Conservation (phyloP, 2,797 vertebrate species). For the Sebastes vulpes region DNA sequence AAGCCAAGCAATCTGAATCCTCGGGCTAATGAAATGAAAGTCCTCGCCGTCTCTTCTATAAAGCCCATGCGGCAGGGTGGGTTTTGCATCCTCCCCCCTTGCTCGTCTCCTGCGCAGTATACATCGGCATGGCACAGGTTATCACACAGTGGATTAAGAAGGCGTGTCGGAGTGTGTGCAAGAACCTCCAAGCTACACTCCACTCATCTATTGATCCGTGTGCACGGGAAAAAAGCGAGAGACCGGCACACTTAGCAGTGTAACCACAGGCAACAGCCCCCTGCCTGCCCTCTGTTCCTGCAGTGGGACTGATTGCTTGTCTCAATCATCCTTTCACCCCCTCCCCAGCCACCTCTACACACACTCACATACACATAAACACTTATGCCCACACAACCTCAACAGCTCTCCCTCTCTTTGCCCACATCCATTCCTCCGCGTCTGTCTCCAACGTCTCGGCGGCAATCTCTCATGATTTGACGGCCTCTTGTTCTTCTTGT, state of each 20-base stretch:
- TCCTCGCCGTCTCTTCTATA: not conserved
- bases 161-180: conserved; percentile 62
- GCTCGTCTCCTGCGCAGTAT: conserved; percentile 33
- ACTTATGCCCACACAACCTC: conserved; percentile 21
- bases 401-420: conserved; percentile 27
- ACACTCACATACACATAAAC: conserved; percentile 32
- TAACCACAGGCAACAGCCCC: conserved; percentile 74
- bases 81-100: conserved; percentile 15
- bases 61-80: conserved; percentile 8
- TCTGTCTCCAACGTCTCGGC: conserved; percentile 39
- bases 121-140: conserved; percentile 55
- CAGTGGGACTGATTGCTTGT: conserved; percentile 80
- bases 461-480: conserved; percentile 64
- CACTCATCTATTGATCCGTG: conserved; percentile 73
- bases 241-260: conserved; percentile 68
- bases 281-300: conserved; percentile 70
- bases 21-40: conserved; percentile 45
- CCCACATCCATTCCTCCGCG: conserved; percentile 34
- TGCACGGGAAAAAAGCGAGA: conserved; percentile 32
- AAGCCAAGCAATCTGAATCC: conserved; percentile 38
- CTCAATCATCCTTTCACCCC: conserved; percentile 79
- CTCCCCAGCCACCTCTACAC: not conserved
- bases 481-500: conserved; percentile 65
- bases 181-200: conserved; percentile 62
- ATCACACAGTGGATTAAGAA: conserved; percentile 76